A percentile compares a stretch with the other conserved stretches of the same genome.
Conservation (phyloP, 2,797 vertebrate genomes). For the Semotilus atromaculatus region DNA sequence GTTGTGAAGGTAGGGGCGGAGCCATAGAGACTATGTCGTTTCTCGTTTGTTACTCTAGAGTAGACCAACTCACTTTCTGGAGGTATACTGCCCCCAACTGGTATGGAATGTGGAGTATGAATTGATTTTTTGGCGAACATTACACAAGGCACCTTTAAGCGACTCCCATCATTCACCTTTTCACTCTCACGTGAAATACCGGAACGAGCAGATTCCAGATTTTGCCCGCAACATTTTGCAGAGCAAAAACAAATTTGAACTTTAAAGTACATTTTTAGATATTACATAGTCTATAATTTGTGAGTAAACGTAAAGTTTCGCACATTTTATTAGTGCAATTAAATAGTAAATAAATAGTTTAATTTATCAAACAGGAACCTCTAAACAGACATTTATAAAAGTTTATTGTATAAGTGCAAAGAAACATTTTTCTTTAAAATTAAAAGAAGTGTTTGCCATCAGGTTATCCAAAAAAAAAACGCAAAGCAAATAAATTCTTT, state of each 20-base stretch:
- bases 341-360: neutral
- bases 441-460: neutral
- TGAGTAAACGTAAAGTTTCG: neutral
- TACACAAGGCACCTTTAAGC: no score
- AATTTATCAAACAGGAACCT: neutral
- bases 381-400: neutral
- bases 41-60: no score
- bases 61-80: no score
- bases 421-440: neutral
- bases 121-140: no score
- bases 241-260: neutral
- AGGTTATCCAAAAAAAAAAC: neutral
- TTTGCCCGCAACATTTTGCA: neutral
- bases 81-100: no score
- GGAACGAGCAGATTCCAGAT: neutral
- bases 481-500: neutral
- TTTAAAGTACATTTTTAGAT: neutral
- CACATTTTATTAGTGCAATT: neutral
- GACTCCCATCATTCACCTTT: neutral
- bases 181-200: neutral
- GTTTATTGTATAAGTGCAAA: neutral
- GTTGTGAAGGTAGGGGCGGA: no score
- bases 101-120: no score
- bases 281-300: neutral
- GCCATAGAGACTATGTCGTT: no score